These are phyloP conservation scores for Philereme vetulata DNA, from an alignment of 2,888 invertebrate genomes.

Conservation along the genomic window DNA sequence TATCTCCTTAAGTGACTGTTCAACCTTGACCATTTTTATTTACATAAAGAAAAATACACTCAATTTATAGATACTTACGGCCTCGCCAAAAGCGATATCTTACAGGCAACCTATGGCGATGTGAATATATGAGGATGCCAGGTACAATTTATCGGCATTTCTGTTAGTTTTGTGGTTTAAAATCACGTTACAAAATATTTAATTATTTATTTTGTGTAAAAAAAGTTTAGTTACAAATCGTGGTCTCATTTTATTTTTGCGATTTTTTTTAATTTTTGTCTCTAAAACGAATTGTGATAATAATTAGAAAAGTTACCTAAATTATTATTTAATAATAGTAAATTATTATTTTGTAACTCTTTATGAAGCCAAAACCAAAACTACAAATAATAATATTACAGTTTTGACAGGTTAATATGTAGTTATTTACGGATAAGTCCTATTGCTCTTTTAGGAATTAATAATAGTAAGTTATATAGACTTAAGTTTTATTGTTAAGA, in stretches of 20 bases:
- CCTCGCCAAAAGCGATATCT: too few relatives aligned
- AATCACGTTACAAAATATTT: too few relatives aligned
- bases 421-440: constrained; percentile 6
- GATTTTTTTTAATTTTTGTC: not conserved
- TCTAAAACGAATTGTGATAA: not conserved
- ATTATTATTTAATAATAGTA: not conserved
- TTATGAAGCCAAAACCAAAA: not conserved
- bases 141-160: constrained; percentile 5
- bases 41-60: too few relatives aligned
- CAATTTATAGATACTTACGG: too few relatives aligned
- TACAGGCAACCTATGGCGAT: too few relatives aligned
- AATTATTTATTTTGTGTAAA: too few relatives aligned
- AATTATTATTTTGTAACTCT: not conserved
- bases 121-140: too few relatives aligned
- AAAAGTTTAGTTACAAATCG: too few relatives aligned
- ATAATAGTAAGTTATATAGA: constrained; percentile 10
- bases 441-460: constrained; percentile 9
- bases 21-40: too few relatives aligned
- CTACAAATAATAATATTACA: too few relatives aligned
- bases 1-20: too few relatives aligned
- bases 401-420: constrained; percentile 12
- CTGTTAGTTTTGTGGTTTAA: not conserved
- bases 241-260: too few relatives aligned
- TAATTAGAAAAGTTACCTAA: constrained; percentile 1
- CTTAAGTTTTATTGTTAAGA: constrained; percentile 4